phyloP scores from a whole-genome alignment of 1,140 invertebrate species.

The Drosophila simulans region DNA sequence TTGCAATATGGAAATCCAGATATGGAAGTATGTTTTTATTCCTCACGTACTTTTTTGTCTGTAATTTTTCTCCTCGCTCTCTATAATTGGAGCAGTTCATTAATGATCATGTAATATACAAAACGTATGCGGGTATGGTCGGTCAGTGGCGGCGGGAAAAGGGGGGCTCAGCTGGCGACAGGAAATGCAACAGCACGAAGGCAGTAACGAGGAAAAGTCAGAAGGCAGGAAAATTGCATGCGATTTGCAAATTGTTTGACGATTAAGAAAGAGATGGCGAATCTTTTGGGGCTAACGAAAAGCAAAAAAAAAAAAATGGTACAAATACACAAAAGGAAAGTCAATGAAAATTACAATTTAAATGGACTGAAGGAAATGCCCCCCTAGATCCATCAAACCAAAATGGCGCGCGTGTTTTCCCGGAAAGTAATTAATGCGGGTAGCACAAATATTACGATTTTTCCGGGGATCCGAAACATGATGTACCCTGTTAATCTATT shows the following conservation, averaged over 20 bases:
- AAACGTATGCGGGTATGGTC: constrained; percentile 41
- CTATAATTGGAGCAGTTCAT: constrained; percentile 72
- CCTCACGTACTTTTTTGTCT: constrained; percentile 15
- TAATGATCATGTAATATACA: constrained; percentile 66
- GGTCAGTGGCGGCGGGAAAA: constrained; percentile 5
- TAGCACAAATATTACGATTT: not conserved
- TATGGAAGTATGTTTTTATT: constrained; percentile 38
- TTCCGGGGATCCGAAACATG: not conserved
- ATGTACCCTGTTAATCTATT: not conserved
- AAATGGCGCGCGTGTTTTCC: constrained; percentile 75
- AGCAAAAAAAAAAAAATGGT: not conserved
- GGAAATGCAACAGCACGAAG: constrained; percentile 65
- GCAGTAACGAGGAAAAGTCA: constrained; percentile 36
- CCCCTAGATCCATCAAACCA: constrained; percentile 6
- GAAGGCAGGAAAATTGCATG: constrained; percentile 64
- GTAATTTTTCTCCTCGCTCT: constrained; percentile 31
- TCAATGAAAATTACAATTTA: constrained; percentile 58
- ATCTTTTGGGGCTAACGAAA: constrained; percentile 33
- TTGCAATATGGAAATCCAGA: constrained; percentile 45
- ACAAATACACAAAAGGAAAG: constrained; percentile 6
- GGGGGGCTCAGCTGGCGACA: no score
- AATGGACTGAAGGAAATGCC: constrained; percentile 11
- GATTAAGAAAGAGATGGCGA: constrained; percentile 78
- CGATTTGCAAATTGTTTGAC: constrained; percentile 78
- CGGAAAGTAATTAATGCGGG: constrained; percentile 72